Percentiles rank a stretch among this genome's conserved stretches.
These are phyloP conservation scores for Phainopepla nitens DNA, from an alignment of 2,113 vertebrate species.

Conservation along the genomic window DNA sequence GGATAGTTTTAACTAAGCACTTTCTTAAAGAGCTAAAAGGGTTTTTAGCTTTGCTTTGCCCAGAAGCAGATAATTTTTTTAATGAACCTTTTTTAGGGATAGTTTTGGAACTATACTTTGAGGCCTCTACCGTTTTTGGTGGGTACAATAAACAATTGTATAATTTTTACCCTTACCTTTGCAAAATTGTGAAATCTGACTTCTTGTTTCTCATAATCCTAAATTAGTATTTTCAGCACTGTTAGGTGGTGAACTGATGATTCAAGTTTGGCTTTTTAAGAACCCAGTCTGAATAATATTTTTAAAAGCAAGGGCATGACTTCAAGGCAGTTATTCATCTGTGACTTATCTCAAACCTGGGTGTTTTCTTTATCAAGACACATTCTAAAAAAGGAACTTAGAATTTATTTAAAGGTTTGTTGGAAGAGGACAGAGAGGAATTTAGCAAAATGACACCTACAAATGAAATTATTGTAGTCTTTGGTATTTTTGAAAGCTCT, in stretches of 20 bases:
- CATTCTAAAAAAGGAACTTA: not conserved
- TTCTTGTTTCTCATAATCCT: not conserved
- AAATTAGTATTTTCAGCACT: not conserved
- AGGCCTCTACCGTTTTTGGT: not conserved
- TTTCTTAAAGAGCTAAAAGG: not conserved
- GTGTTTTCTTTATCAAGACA: not conserved
- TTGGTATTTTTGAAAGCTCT: not conserved
- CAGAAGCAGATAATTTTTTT: not conserved
- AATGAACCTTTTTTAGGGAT: not conserved
- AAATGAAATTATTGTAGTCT: not conserved
- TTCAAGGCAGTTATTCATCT: not conserved
- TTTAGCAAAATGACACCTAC: not conserved
- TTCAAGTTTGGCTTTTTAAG: not conserved
- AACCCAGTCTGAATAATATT: not conserved
- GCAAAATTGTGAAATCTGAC: not conserved
- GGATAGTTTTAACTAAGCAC: not conserved
- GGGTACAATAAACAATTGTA: not conserved
- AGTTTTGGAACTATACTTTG: not conserved
- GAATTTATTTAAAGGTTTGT: not conserved
- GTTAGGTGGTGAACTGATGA: not conserved
- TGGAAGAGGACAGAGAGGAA: not conserved
- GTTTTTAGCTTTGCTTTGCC: not conserved
- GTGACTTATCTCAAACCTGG: not conserved
- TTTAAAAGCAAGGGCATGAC: not conserved
- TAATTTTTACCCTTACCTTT: not conserved